phyloP scores from a whole-genome alignment of 2,113 vertebrate genomes.

The Antennarius striatus region DNA sequence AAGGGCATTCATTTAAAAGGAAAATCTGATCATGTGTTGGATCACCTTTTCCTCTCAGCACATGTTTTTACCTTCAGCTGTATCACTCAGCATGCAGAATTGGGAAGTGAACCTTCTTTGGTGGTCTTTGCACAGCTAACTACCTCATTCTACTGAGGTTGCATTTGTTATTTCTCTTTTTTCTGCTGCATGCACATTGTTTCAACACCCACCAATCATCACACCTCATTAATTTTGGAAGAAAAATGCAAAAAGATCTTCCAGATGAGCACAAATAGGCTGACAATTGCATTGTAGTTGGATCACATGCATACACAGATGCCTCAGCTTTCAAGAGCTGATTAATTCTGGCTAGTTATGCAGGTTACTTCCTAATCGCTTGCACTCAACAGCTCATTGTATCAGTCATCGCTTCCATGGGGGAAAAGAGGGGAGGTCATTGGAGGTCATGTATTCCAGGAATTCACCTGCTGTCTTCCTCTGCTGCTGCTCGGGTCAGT shows the following conservation, averaged over 20 bases:
- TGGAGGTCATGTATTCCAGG: slow-evolving; percentile 11
- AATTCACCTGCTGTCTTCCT: slow-evolving; percentile 17
- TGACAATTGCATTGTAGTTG: slow-evolving; percentile 1
- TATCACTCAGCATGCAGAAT: too few species aligned
- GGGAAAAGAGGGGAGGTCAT: slow-evolving; percentile 15
- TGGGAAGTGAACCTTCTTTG: slow-evolving; percentile 6
- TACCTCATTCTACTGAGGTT: slow-evolving; percentile 41
- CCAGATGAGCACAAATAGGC: slow-evolving; percentile 6
- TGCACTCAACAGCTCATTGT: neutral
- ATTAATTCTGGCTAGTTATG: neutral
- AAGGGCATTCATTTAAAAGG: too few species aligned
- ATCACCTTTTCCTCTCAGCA: neutral
- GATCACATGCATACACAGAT: neutral
- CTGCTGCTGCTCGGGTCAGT: slow-evolving; percentile 24
- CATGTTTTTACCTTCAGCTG: neutral
- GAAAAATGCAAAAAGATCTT: neutral
- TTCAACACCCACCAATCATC: neutral
- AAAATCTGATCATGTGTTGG: too few species aligned
- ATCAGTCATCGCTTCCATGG: neutral
- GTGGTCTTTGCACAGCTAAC: slow-evolving; percentile 22
- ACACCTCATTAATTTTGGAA: slow-evolving; percentile 7
- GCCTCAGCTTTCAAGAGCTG: neutral
- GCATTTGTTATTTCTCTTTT: slow-evolving; percentile 16
- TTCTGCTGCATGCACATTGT: slow-evolving; percentile 12
- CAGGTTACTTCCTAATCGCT: neutral